Evolutionary conservation across 2,113 vertebrate genomes (phyloP), one percentile per base, ranked within the genome.

Genomic region (Urocolius indicus): DNA sequence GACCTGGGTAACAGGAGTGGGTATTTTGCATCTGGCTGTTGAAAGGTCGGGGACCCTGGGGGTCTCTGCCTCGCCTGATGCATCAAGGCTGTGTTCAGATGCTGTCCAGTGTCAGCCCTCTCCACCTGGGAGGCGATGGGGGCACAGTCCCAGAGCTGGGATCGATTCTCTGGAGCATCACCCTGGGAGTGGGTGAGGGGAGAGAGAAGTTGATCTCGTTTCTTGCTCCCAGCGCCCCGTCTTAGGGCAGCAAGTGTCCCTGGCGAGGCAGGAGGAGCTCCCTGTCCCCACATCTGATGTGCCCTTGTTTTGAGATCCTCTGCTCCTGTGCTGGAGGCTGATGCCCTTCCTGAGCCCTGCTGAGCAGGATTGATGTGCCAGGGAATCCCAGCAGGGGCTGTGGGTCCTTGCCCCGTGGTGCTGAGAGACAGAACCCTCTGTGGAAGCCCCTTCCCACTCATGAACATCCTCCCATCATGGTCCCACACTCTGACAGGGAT

Each of bases 321-420:
- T 66, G 3, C 41, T 36, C 3, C 29, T 8, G 15, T 2, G 0
- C 45, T 24, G 32, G 48, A 45, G 29, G 30, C 32, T 36, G 52
- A 32, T 66, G 49, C 17, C 32, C 30, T 22, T 43, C 67, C 68
- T 24, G 57, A 63, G 20, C 26, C 29, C 32, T 15, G 8, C 58
- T 45, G 8, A 27, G 27, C 59, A 0, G 2, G 30, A 41, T 8
- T 74, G 34, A 22, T 46, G 12, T 16, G 10, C 18, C 5, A 29
- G 46, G 0, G 3, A 90, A 15, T 13, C 22, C 78, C 0, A 0
- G 2, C 1, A 11, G 14, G 34, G 12, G 12, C 24, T 68, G 21
- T 0, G 21, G 11, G 54, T 34, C 30, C 18, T 5, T 6, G 32
- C 16, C 43, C 43, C 0, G 0, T 1, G 2, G 18, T 0, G 0